A percentile compares a stretch with the other conserved stretches of the same genome.
These are phyloP conservation scores for Urocyon cinereoargenteus DNA, from an alignment of 2,797 vertebrate species.

Conservation along the genomic window DNA sequence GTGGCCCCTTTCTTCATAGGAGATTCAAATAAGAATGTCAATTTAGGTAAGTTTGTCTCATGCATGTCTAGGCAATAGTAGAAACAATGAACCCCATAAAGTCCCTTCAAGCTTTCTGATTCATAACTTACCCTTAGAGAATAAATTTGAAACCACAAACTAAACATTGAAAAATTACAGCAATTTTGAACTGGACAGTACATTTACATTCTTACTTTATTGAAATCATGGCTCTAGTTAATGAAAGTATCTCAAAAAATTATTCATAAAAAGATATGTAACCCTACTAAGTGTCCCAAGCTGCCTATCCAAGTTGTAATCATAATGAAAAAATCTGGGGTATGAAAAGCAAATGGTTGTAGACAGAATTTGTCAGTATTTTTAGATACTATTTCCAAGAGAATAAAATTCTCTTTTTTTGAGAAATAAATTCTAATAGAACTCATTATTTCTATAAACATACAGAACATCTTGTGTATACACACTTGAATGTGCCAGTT, in stretches of 20 bases:
- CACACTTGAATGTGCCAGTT: slow-evolving; percentile 12
- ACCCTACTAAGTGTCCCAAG: neutral
- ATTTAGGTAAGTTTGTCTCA: neutral
- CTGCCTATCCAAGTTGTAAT: neutral
- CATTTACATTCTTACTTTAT: slow-evolving; percentile 56
- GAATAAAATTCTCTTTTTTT: neutral
- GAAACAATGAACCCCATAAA: neutral
- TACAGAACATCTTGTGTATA: slow-evolving; percentile 43
- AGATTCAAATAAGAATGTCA: neutral
- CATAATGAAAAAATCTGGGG: neutral
- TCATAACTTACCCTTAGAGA: slow-evolving; percentile 38
- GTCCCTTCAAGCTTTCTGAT: neutral
- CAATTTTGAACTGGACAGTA: slow-evolving; percentile 16
- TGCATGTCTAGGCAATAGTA: neutral
- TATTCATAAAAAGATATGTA: slow-evolving; percentile 40
- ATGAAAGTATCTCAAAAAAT: neutral
- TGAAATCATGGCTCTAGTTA: slow-evolving; percentile 41
- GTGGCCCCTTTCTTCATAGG: neutral
- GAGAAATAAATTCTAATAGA: slow-evolving; percentile 56
- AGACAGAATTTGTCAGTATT: slow-evolving; percentile 49
- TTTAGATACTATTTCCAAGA: slow-evolving; percentile 52
- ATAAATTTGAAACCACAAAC: slow-evolving; percentile 61
- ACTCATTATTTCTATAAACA: slow-evolving; percentile 62
- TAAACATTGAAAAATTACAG: slow-evolving; percentile 45
- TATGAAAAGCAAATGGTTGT: slow-evolving; percentile 51